phyloP scores from a whole-genome alignment of 2,113 vertebrate species.

The Paramisgurnus dabryanus region DNA sequence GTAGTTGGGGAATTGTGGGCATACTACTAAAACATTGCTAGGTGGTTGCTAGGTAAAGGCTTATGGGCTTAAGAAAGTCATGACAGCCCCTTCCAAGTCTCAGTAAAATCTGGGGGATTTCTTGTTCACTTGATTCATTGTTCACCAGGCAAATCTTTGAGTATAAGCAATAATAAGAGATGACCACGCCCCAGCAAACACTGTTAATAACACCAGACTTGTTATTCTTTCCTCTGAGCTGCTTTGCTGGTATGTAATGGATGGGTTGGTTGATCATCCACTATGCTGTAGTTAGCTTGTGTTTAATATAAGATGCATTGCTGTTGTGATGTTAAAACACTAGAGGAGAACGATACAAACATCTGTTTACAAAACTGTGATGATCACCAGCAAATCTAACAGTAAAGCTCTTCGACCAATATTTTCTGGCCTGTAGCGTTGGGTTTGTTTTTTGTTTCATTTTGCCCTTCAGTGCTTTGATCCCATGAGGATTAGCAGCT shows the following conservation, averaged over 20 bases:
- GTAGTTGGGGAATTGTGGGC: too few relatives aligned
- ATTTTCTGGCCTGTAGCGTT: not conserved
- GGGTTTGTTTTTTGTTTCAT: conserved; percentile 1
- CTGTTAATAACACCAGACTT: conserved; percentile 48
- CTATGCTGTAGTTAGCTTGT: not conserved
- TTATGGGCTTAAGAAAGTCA: too few relatives aligned
- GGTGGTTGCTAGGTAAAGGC: too few relatives aligned
- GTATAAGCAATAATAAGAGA: not conserved
- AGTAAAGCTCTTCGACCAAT: not conserved
- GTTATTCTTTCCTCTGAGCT: conserved; percentile 63
- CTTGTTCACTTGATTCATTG: too few relatives aligned
- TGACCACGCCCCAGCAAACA: not conserved
- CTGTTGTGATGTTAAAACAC: not conserved
- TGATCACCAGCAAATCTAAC: too few relatives aligned
- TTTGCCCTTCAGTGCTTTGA: conserved; percentile 27
- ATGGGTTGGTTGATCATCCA: not conserved
- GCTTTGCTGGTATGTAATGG: conserved; percentile 65
- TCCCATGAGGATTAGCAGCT: conserved; percentile 64
- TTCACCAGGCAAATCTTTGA: too few relatives aligned
- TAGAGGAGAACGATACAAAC: not conserved
- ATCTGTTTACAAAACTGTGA: not conserved
- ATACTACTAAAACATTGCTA: too few relatives aligned
- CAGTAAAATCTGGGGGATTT: too few relatives aligned
- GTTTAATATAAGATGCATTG: not conserved
- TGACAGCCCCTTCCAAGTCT: too few relatives aligned